Percentiles rank a stretch among this genome's conserved stretches.
Conservation (phyloP, 2,797 vertebrate genomes). For the Danio albolineatus region DNA sequence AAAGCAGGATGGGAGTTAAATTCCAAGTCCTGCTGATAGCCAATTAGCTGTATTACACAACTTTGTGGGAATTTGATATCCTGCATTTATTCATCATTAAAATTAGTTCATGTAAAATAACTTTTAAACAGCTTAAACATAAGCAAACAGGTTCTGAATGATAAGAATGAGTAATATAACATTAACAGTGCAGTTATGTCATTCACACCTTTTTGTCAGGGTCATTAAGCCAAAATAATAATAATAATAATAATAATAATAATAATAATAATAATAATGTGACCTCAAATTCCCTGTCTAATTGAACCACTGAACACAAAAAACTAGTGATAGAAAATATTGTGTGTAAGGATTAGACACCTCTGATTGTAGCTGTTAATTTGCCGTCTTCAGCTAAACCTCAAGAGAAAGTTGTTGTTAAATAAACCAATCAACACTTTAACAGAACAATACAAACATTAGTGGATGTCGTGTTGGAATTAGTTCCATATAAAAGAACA, state of each 20-base stretch:
- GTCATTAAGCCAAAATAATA: too few species aligned
- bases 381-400: constrained; percentile 1
- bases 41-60: neutral
- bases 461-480: neutral
- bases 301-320: constrained; percentile 4
- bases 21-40: neutral
- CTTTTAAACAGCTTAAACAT: neutral
- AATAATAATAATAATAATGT: too few species aligned
- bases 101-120: neutral
- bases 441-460: neutral
- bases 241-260: too few species aligned
- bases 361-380: neutral
- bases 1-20: neutral
- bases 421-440: neutral
- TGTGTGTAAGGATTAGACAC: neutral
- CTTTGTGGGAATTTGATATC: neutral
- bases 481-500: neutral
- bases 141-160: neutral
- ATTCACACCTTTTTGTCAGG: neutral
- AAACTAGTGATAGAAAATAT: neutral
- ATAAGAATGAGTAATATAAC: neutral
- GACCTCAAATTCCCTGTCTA: neutral
- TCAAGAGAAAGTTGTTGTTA: neutral
- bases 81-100: neutral
- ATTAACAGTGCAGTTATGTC: neutral